Conservation (phyloP, 2,888 invertebrate species). For the Tolmerus cingulatus region DNA sequence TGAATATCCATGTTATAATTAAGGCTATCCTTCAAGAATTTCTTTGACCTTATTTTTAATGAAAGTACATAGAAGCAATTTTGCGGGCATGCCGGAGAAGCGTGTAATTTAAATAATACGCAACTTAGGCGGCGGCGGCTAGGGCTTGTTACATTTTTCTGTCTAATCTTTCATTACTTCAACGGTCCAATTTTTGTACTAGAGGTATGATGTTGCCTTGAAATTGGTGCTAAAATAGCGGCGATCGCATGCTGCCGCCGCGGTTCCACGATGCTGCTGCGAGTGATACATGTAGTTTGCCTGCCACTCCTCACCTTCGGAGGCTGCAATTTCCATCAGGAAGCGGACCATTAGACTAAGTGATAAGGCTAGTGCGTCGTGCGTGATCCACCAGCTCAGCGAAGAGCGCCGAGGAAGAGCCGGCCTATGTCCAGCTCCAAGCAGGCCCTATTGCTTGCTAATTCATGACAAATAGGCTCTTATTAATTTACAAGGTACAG, state of each 20-base stretch:
- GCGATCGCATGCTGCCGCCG: not conserved
- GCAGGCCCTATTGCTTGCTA: conserved; percentile 27
- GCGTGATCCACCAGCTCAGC: not conserved
- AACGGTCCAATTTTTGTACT: not conserved
- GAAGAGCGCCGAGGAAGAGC: not conserved
- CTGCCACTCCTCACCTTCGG: not conserved
- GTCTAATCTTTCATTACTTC: not conserved
- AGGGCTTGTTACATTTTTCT: not conserved
- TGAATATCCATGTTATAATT: not conserved
- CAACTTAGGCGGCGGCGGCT: not conserved
- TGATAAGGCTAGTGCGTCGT: not conserved
- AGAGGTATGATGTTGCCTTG: not conserved
- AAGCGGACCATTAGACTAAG: conserved; percentile 1
- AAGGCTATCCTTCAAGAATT: not conserved
- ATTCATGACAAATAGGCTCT: conserved; percentile 48
- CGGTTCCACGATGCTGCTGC: not conserved
- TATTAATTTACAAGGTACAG: conserved; percentile 47
- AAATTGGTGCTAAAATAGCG: not conserved
- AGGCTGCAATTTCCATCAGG: not conserved
- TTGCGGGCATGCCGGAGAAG: not conserved
- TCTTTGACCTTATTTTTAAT: not conserved
- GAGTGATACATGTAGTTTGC: not conserved
- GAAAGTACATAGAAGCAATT: not conserved
- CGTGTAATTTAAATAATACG: not conserved
- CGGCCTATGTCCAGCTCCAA: not conserved